Evolutionary conservation across 2,888 invertebrate genomes (phyloP).

Genomic region (Lasioglossum malachurum): DNA sequence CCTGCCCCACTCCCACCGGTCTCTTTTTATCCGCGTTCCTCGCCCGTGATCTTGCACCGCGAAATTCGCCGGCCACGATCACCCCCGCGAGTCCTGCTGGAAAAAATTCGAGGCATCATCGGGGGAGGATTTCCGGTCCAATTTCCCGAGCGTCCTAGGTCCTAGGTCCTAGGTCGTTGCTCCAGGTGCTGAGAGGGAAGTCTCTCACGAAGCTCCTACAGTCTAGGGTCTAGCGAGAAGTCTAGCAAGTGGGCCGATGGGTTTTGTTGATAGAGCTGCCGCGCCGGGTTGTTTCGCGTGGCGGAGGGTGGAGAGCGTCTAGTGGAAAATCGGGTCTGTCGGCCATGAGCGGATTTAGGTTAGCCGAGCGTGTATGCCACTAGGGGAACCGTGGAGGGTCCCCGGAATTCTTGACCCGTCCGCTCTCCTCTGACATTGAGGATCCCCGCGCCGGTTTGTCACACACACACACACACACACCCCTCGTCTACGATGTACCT

Average conservation of each 20-base stretch:
- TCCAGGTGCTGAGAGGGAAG: background rate
- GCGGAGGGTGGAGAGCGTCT: background rate
- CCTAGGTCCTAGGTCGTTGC: background rate
- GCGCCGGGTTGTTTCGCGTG: background rate
- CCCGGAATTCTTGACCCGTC: slow-evolving; percentile 11
- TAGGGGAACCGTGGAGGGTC: background rate
- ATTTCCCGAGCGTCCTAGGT: background rate
- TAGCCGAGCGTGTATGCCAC: background rate
- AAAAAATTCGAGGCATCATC: background rate
- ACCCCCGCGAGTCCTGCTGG: background rate
- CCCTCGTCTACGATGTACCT: background rate
- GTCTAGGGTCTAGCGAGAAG: too few relatives aligned
- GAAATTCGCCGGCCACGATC: background rate
- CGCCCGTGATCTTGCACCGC: slow-evolving; percentile 9
- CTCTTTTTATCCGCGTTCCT: slow-evolving; percentile 46
- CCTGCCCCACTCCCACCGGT: slow-evolving; percentile 19
- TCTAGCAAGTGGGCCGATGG: background rate
- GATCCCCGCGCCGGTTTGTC: background rate
- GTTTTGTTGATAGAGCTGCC: background rate
- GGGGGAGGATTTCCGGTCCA: background rate
- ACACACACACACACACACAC: background rate
- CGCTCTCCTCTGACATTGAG: background rate
- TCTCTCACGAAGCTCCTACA: too few relatives aligned
- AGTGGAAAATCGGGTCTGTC: slow-evolving; percentile 12
- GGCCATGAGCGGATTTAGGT: slow-evolving; percentile 10